phyloP scores from a whole-genome alignment of 2,888 invertebrate genomes.

The Hemithea aestivaria region DNA sequence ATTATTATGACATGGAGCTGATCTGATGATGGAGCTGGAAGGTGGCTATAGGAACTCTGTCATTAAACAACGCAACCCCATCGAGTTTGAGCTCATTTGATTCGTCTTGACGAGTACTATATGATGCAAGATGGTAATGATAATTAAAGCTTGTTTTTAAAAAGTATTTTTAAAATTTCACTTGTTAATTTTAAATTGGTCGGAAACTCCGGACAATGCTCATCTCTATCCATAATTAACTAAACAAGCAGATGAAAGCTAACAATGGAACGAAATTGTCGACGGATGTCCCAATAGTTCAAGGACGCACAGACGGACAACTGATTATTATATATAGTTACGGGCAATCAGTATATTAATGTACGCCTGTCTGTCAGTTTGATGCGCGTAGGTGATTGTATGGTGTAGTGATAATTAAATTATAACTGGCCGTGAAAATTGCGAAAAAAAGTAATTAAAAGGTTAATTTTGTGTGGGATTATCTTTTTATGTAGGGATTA shows the following conservation, averaged over 20 bases:
- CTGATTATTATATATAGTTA: slow-evolving; percentile 24
- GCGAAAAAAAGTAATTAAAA: not conserved
- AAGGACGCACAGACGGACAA: slow-evolving; percentile 32
- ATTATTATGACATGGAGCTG: too few species aligned
- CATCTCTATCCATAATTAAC: too few species aligned
- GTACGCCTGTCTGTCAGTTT: slow-evolving; percentile 31
- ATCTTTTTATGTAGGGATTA: not conserved
- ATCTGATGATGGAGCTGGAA: too few species aligned
- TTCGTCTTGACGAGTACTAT: too few species aligned
- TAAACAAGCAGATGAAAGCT: slow-evolving; percentile 14
- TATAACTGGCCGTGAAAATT: not conserved
- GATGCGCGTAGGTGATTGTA: slow-evolving; percentile 21
- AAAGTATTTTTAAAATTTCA: too few species aligned
- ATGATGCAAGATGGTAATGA: too few species aligned
- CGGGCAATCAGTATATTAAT: slow-evolving; percentile 30
- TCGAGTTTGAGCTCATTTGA: too few species aligned
- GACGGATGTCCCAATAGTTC: slow-evolving; percentile 35
- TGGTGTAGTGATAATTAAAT: slow-evolving; percentile 20
- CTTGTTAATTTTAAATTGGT: too few species aligned
- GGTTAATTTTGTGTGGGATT: not conserved
- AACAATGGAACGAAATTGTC: slow-evolving; percentile 18
- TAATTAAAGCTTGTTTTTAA: too few species aligned
- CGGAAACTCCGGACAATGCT: too few species aligned
- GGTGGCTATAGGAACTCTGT: too few species aligned
- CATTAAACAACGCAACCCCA: too few species aligned